These are phyloP conservation scores for Oreochromis spilurus DNA, from an alignment of 2,113 vertebrate genomes.

Conservation along the genomic window DNA sequence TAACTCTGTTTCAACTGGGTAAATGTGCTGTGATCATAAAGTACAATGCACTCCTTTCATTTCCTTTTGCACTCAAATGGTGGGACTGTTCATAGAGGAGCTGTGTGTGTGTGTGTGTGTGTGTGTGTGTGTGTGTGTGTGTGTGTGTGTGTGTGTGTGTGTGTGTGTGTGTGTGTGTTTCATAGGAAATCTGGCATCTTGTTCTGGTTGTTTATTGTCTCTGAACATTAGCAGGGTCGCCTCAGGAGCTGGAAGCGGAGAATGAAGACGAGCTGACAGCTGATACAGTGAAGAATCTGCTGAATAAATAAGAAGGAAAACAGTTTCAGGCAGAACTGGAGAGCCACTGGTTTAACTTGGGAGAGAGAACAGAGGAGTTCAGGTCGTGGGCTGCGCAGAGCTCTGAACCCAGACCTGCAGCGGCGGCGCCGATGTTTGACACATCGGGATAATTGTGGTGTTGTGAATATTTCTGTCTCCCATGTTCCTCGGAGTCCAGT, in stretches of 20 bases:
- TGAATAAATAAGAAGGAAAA: not conserved
- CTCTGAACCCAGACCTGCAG: not conserved
- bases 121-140: too few relatives aligned
- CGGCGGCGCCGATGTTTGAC: not conserved
- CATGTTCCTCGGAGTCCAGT: not conserved
- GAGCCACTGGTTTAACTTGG: not conserved
- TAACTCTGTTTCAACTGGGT: not conserved
- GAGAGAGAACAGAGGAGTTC: not conserved
- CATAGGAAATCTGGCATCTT: not conserved
- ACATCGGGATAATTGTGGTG: not conserved
- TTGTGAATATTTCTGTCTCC: not conserved
- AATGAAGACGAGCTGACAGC: not conserved
- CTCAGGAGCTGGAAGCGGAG: not conserved
- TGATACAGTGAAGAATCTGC: not conserved
- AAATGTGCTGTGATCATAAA: not conserved
- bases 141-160: not conserved
- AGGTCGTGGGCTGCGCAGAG: not conserved
- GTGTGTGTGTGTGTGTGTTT: not conserved
- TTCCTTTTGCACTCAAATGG: not conserved
- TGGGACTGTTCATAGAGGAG: not conserved
- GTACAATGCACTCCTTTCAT: not conserved
- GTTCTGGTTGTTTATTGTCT: not conserved
- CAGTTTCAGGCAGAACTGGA: not conserved
- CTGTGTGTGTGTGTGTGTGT: not conserved
- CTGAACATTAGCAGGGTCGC: not conserved